Evolutionary conservation across 2,888 invertebrate genomes (phyloP), one percentile per base, ranked within the genome.

Genomic region (Sialis lutaria): DNA sequence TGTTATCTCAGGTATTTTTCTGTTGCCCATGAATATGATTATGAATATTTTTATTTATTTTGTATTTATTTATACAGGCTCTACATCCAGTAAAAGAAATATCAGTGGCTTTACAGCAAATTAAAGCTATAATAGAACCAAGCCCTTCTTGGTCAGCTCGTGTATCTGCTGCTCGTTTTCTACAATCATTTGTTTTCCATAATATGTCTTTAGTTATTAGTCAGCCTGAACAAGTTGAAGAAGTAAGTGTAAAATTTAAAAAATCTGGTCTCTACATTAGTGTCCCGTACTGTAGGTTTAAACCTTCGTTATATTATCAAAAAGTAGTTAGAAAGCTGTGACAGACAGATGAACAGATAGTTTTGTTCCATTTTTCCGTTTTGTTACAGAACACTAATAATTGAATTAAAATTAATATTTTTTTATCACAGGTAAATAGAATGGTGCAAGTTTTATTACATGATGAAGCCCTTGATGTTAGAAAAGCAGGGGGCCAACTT

Each of bases 401-500:
- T n/a, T n/a, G n/a, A n/a, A n/a, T n/a, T n/a, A n/a, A n/a, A n/a
- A n/a, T n/a, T 22, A 7, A 12, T 13, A 40, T 40, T 42, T 49
- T 9, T 48, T 41, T 32, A 7, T 58, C 57, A 0, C 72, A 79
- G 62, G 67, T 73, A 6, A 62, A 64, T 47, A 57, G 58, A 12
- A 70, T 84, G 53, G 79, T 90, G 7, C 62, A 88, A 44, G 64
- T 64, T 42, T 65, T 84, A 9, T 67, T 88, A 61, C 72, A 76
- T 53, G 87, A 88, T 60, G 67, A 75, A 9, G 69, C 82, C 52
- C 69, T 84, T 1, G 87, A 88, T 70, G 92, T 93, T 8, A 72
- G 92, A 47, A 80, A 85, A 60, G 77, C 79, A 53, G 88, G 92
- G 3, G 79, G 84, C 0, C 78, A 82, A 56, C 80, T 90, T 8